phyloP scores from a whole-genome alignment of 2,888 invertebrate species.

The Drosophila vallismaia region DNA sequence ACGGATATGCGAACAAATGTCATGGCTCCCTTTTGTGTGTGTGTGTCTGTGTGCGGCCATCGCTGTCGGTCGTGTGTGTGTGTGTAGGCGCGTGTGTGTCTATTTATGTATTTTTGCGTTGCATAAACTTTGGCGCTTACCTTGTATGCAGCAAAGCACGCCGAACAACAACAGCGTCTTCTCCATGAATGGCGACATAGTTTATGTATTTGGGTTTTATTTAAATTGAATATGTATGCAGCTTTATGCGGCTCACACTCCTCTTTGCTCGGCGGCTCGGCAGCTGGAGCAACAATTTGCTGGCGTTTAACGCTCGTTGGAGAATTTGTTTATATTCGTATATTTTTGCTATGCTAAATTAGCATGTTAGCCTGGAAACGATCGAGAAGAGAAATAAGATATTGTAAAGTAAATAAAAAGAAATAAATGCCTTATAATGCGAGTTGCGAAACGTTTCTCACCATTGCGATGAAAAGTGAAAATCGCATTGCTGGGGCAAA shows the following conservation, averaged over 20 bases:
- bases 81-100: neutral
- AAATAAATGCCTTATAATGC: neutral
- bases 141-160: slow-evolving; percentile 82
- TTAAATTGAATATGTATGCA: slow-evolving; percentile 19
- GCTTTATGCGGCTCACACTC: slow-evolving; percentile 16
- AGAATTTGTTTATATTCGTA: slow-evolving; percentile 5
- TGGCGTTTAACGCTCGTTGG: slow-evolving; percentile 18
- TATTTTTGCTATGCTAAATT: slow-evolving; percentile 21
- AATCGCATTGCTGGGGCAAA: slow-evolving; percentile 47
- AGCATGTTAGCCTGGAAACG: slow-evolving; percentile 35
- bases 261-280: slow-evolving; percentile 18
- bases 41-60: neutral
- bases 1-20: slow-evolving; percentile 8
- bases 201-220: slow-evolving; percentile 34
- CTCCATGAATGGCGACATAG: slow-evolving; percentile 82
- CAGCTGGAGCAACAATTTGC: slow-evolving; percentile 36
- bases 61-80: neutral
- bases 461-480: slow-evolving; percentile 48
- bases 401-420: neutral
- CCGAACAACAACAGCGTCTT: slow-evolving; percentile 81
- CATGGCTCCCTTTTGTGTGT: slow-evolving; percentile 10
- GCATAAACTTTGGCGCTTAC: slow-evolving; percentile 72
- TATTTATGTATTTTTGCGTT: slow-evolving; percentile 42
- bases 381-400: slow-evolving; percentile 2
- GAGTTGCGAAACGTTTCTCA: slow-evolving; percentile 12